Evolutionary conservation across 1,140 invertebrate species (phyloP), one percentile per base, ranked within the genome.

Genomic region (Camponotus pennsylvanicus): DNA sequence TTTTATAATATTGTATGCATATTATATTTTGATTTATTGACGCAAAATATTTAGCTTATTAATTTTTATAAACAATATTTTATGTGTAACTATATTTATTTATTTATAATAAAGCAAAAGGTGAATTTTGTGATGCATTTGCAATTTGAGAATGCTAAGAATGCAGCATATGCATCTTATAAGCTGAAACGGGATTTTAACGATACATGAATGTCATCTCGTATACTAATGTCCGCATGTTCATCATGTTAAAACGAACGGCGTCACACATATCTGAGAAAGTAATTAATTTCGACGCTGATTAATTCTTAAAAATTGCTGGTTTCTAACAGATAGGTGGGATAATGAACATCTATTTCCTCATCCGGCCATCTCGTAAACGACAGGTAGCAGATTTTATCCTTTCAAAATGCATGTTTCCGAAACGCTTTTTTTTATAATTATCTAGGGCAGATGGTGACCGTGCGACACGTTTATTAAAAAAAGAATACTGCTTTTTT

Each of bases 221-320:
- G 27, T 49, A 40, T 49, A 92, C 57, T 85, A 89, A 92, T 90
- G 80, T 61, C 42, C 21, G 8, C 2, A 37, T 85, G 92, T 92
- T 71, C 34, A 90, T 93, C 91, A 92, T 8, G 8, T 64, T 21
- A 13, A 55, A 86, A 87, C 69, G 18, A 89, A 80, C 45, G 18
- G 63, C 34, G 34, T 66, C 70, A 66, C 59, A 69, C 49, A 27
- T 27, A 49, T 32, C 45, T 71, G 45, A 57, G 85, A 55, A 73
- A 76, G 34, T 87, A 92, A 92, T 92, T 89, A 93, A 92, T 92
- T 91, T 37, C 79, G 82, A 84, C 79, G 82, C 69, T 89, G 88
- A 92, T 93, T 91, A 91, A 93, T 92, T 77, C 79, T 42, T 64
- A 64, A 21, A 91, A 91, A 92, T 91, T 92, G 59, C 57, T 63